Conservation (phyloP, 2,797 vertebrate species). For the Pangasius djambal region DNA sequence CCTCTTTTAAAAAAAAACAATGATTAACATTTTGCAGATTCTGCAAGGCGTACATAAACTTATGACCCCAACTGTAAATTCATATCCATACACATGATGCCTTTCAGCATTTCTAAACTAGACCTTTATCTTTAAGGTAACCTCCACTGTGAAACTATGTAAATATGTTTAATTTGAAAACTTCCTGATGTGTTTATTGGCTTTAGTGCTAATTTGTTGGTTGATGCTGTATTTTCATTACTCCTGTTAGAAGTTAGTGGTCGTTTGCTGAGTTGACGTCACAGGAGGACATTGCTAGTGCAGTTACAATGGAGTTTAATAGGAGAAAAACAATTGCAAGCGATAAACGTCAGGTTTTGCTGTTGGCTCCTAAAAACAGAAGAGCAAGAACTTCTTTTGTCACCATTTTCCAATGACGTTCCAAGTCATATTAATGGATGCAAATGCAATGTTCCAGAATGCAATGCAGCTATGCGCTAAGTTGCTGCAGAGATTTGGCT, state of each 20-base stretch:
- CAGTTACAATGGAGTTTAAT: neutral
- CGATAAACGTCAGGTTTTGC: neutral
- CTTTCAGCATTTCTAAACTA: neutral
- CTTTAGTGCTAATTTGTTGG: neutral
- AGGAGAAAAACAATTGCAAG: neutral
- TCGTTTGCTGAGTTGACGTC: neutral
- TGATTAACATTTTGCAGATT: too few species aligned
- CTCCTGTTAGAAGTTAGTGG: neutral
- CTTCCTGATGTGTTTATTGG: neutral
- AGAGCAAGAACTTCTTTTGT: neutral
- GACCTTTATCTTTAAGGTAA: neutral
- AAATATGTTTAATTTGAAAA: neutral
- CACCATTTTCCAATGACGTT: neutral
- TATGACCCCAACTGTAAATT: too few species aligned
- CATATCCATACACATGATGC: too few species aligned
- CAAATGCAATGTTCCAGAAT: neutral
- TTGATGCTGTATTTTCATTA: neutral
- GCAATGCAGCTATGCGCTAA: neutral
- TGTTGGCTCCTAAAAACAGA: too few species aligned
- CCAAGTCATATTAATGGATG: neutral
- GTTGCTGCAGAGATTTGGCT: neutral
- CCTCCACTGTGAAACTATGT: neutral
- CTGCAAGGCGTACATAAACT: too few species aligned
- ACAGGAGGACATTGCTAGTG: neutral
- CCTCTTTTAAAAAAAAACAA: too few species aligned